A percentile compares a stretch with the other conserved stretches of the same genome.
Evolutionary conservation across 2,888 invertebrate genomes (phyloP).

Genomic region (Pediacus dermestoides): DNA sequence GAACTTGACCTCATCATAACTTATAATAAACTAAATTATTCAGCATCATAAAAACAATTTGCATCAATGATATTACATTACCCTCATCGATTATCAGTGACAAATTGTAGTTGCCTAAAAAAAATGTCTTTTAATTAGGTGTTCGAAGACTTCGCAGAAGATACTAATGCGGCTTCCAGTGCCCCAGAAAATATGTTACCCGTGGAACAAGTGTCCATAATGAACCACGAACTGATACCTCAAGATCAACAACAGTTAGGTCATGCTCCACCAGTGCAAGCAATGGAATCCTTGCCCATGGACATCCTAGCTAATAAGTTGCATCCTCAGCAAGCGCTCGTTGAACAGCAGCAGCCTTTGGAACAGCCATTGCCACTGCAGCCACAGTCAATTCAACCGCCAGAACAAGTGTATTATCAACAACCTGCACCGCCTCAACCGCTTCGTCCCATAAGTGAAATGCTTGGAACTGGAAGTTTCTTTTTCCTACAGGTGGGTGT

Average conservation of each 20-base stretch:
- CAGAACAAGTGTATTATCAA: constrained; percentile 47
- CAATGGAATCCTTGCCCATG: constrained; percentile 24
- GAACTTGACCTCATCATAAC: too few relatives aligned
- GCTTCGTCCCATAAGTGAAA: constrained; percentile 66
- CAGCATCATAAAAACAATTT: too few relatives aligned
- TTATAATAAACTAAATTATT: too few relatives aligned
- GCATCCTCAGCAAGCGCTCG: constrained; percentile 50
- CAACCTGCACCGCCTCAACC: constrained; percentile 49
- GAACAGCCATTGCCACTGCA: constrained; percentile 31
- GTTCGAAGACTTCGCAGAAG: constrained; percentile 23
- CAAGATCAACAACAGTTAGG: constrained; percentile 28
- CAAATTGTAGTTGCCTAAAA: too few relatives aligned
- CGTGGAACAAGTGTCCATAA: constrained; percentile 17
- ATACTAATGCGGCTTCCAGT: constrained; percentile 19
- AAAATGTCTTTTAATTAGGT: constrained; percentile 14
- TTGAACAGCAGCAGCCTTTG: constrained; percentile 42
- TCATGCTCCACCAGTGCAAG: constrained; percentile 28
- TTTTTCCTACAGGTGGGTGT: constrained; percentile 80
- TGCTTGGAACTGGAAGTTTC: constrained; percentile 73
- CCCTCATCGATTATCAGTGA: too few relatives aligned
- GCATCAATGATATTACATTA: too few relatives aligned
- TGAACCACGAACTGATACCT: constrained; percentile 13
- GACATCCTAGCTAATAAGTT: constrained; percentile 11
- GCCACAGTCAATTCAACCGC: constrained; percentile 15
- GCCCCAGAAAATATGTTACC: constrained; percentile 14